Percentiles rank a stretch among this genome's conserved stretches.
Conservation (phyloP, 2,113 vertebrate genomes). For the Psilopsiagon aymara region DNA sequence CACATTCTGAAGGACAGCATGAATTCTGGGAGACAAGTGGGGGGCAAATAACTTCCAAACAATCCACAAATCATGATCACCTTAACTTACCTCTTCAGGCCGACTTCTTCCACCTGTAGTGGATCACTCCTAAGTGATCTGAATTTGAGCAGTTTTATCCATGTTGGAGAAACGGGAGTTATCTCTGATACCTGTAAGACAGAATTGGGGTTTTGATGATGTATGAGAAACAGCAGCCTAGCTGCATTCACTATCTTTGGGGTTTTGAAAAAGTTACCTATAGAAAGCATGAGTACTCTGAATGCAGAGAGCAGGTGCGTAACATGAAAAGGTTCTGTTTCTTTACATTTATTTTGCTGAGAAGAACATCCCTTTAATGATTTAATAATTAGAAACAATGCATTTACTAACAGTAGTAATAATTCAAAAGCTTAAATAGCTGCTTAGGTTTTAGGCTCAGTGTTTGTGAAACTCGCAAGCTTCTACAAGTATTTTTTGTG, state of each 20-base stretch:
- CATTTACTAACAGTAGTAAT: neutral
- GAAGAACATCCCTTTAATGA: neutral
- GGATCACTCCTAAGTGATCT: neutral
- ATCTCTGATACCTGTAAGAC: neutral
- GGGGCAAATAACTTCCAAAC: neutral
- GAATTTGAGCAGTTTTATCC: neutral
- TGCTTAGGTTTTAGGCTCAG: neutral
- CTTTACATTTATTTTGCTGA: neutral
- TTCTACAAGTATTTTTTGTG: neutral
- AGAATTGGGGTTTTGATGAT: neutral
- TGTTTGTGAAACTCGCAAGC: neutral
- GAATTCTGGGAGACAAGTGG: neutral
- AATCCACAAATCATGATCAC: no score
- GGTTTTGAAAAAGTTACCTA: neutral
- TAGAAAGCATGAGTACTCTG: neutral
- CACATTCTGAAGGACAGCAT: neutral
- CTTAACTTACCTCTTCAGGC: neutral
- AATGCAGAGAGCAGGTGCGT: fast-evolving
- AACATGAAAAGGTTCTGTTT: neutral
- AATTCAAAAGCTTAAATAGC: neutral
- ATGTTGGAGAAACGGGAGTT: neutral
- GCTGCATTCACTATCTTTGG: neutral
- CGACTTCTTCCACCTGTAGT: neutral
- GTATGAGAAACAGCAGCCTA: neutral
- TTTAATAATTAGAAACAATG: neutral